phyloP scores from a whole-genome alignment of 2,888 invertebrate genomes.

The Chesias legatella region DNA sequence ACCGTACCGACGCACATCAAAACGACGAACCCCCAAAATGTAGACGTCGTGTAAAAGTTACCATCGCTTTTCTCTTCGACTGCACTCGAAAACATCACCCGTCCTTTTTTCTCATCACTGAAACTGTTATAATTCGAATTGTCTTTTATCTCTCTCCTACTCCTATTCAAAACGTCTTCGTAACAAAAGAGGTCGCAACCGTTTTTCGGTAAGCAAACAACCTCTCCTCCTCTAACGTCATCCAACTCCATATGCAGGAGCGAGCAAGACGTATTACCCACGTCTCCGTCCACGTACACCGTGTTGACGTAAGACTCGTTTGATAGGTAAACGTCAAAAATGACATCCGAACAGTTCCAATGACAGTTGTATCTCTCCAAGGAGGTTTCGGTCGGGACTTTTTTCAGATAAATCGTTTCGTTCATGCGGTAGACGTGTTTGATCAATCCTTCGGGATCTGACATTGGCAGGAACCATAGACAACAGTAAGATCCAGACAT shows the following conservation, averaged over 20 bases:
- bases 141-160: conserved; percentile 23
- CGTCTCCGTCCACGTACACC: conserved; percentile 46
- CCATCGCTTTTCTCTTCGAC: conserved; percentile 19
- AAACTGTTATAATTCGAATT: not conserved
- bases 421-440: conserved; percentile 52
- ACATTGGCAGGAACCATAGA: conserved; percentile 82
- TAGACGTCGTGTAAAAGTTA: conserved; percentile 78
- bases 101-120: conserved; percentile 1
- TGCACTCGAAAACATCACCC: conserved; percentile 17
- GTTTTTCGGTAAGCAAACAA: conserved; percentile 48
- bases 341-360: conserved; percentile 55
- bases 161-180: conserved; percentile 38
- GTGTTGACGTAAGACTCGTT: conserved; percentile 55
- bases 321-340: conserved; percentile 55
- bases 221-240: conserved; percentile 42
- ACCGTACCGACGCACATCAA: conserved; percentile 88
- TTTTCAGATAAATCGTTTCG: conserved; percentile 54
- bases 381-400: conserved; percentile 32
- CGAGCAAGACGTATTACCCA: conserved; percentile 53
- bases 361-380: conserved; percentile 60
- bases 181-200: conserved; percentile 60
- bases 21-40: conserved; percentile 87
- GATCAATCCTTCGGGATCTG: conserved; percentile 27
- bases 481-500: conserved; percentile 86
- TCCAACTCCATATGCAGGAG: conserved; percentile 55